phyloP scores from a whole-genome alignment of 1,140 invertebrate species.

The Drosophila melanogaster region DNA sequence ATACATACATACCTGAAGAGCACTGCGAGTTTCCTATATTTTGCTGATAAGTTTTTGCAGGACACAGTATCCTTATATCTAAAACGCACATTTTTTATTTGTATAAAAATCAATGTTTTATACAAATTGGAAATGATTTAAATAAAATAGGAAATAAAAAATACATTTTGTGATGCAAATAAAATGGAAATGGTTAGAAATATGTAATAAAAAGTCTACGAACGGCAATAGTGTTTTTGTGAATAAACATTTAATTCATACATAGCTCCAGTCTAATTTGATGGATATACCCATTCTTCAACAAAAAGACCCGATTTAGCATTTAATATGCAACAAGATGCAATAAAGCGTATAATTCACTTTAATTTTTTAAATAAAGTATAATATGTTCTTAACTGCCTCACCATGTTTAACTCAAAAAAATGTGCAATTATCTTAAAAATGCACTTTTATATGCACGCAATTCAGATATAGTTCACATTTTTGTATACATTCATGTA shows the following conservation, averaged over 20 bases:
- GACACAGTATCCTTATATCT: conserved; percentile 90
- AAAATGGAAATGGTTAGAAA: not conserved
- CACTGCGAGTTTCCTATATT: conserved; percentile 89
- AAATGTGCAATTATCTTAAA: too few relatives aligned
- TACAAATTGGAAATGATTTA: conserved; percentile 14
- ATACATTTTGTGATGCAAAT: too few relatives aligned
- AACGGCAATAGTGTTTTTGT: not conserved
- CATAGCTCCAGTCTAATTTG: not conserved
- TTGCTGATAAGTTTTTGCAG: conserved; percentile 89
- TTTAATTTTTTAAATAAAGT: too few relatives aligned
- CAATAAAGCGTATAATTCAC: too few relatives aligned
- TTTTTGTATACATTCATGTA: too few relatives aligned
- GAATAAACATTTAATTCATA: not conserved
- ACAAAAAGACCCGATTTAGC: not conserved
- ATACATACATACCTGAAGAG: conserved; percentile 87
- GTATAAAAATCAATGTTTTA: conserved; percentile 26
- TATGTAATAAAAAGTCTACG: not conserved
- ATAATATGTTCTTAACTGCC: too few relatives aligned
- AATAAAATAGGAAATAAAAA: conserved; percentile 10
- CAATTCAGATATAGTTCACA: too few relatives aligned
- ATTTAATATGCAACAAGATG: not conserved
- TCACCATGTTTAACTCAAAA: too few relatives aligned
- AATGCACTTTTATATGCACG: too few relatives aligned
- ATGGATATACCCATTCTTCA: not conserved
- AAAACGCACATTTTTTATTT: conserved; percentile 80